Evolutionary conservation across 2,797 vertebrate species (phyloP).

Genomic region (Micrastur ruficollis): DNA sequence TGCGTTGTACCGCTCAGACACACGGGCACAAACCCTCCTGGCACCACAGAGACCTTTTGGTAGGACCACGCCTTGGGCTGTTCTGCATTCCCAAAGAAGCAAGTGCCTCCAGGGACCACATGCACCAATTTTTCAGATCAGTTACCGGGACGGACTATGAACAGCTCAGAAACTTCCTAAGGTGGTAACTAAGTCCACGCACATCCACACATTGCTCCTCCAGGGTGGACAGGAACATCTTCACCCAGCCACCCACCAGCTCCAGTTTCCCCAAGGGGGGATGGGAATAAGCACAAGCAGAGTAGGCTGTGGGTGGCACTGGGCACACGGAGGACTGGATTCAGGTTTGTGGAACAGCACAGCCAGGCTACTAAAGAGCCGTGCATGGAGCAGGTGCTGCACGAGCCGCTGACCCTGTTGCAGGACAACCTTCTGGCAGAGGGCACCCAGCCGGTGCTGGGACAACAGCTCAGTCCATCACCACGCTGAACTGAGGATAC

Average conservation of each 20-base stretch:
- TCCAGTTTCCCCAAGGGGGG: neutral
- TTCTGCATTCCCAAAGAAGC: neutral
- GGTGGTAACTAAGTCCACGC: neutral
- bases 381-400: neutral
- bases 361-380: neutral
- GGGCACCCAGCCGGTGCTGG: neutral
- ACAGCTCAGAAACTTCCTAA: neutral
- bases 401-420: accelerated
- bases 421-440: neutral
- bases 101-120: neutral
- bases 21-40: neutral
- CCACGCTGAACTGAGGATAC: neutral
- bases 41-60: neutral
- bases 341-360: neutral
- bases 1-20: neutral
- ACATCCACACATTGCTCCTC: neutral
- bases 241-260: neutral
- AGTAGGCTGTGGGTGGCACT: neutral
- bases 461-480: neutral
- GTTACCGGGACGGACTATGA: neutral
- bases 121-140: accelerated
- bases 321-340: neutral
- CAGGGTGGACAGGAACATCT: neutral
- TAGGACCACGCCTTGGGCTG: neutral
- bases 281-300: neutral